Conservation (phyloP, 35 echinoderm and acorn worm genomes). For the Holothuria glaberrima region DNA sequence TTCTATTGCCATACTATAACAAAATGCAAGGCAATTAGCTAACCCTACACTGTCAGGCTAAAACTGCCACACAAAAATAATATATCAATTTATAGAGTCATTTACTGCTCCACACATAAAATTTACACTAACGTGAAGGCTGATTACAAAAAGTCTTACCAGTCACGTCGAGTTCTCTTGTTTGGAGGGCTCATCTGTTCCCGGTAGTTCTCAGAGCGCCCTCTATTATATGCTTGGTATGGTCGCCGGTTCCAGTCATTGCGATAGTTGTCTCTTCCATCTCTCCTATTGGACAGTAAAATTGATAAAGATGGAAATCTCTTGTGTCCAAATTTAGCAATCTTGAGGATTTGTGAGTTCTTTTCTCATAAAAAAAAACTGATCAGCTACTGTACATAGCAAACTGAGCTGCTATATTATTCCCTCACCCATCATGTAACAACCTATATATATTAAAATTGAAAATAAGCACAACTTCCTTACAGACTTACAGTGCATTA, state of each 20-base stretch:
- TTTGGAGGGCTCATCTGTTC: constrained; percentile 90
- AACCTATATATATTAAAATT: not conserved
- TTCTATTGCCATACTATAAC: too few species aligned
- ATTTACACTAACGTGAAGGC: too few species aligned
- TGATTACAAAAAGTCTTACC: constrained; percentile 61
- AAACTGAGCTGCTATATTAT: not conserved
- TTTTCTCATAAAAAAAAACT: not conserved
- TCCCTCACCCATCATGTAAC: not conserved
- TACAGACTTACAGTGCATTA: too few species aligned
- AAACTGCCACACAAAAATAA: too few species aligned
- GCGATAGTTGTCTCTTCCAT: constrained; percentile 61
- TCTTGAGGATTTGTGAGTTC: too few species aligned
- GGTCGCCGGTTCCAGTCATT: constrained; percentile 82
- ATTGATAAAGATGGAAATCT: not conserved
- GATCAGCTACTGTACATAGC: not conserved
- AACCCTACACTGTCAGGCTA: too few species aligned
- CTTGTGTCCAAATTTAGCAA: not conserved
- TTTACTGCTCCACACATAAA: too few species aligned
- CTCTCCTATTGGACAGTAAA: constrained; percentile 26
- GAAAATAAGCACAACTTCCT: too few species aligned
- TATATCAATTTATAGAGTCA: too few species aligned
- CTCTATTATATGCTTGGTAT: constrained; percentile 75
- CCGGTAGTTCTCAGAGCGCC: constrained; percentile 75
- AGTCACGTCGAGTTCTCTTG: constrained; percentile 86
- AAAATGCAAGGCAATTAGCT: too few species aligned